Evolutionary conservation across 2,888 invertebrate genomes (phyloP).

Genomic region (Luffia ferchaultella): DNA sequence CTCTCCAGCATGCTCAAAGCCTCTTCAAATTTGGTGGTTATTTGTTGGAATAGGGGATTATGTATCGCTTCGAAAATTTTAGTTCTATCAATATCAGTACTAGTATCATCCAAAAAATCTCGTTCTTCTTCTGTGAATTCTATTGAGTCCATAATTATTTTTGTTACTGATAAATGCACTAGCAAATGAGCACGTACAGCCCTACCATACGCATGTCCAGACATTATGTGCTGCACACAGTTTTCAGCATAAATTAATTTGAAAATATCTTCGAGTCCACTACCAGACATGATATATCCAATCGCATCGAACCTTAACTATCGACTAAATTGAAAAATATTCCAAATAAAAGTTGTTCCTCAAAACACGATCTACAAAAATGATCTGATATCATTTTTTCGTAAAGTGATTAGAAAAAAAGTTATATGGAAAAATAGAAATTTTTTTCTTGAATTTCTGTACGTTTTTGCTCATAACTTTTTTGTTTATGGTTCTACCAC

Average conservation of each 20-base stretch:
- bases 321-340: too few relatives aligned
- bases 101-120: constrained; percentile 2
- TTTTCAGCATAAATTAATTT: constrained; percentile 5
- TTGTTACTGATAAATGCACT: constrained; percentile 3
- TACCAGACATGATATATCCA: constrained; percentile 6
- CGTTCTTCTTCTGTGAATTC: constrained; percentile 5
- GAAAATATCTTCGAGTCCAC: constrained; percentile 5
- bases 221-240: constrained; percentile 4
- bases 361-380: too few relatives aligned
- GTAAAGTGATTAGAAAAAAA: too few relatives aligned
- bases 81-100: constrained; percentile 1
- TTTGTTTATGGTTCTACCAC: too few relatives aligned
- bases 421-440: too few relatives aligned
- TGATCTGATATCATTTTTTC: too few relatives aligned
- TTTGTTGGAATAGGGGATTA: not conserved
- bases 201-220: constrained; percentile 6
- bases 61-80: constrained; percentile 1
- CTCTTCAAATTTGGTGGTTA: constrained; percentile 1
- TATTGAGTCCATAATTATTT: constrained; percentile 5
- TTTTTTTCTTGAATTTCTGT: too few relatives aligned
- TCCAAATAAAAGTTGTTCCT: too few relatives aligned
- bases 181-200: constrained; percentile 4
- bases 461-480: too few relatives aligned
- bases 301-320: too few relatives aligned
- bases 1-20: constrained; percentile 1